These are phyloP conservation scores for Ambastaia sidthimunki DNA, from an alignment of 2,797 vertebrate species.

Conservation along the genomic window DNA sequence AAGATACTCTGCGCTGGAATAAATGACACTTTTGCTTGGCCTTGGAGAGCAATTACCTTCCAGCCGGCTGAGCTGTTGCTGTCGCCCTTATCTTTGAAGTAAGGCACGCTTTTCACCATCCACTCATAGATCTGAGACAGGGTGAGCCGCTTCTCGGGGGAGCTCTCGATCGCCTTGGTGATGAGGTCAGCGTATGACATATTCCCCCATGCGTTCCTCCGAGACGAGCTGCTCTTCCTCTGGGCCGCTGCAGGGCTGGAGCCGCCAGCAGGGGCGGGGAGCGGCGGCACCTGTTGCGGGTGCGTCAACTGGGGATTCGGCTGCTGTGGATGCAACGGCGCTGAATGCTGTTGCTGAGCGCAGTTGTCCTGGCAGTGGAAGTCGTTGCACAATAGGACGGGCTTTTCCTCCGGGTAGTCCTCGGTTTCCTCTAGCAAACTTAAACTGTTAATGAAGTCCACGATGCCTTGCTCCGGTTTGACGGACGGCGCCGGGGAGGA, in stretches of 20 bases:
- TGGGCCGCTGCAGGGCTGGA: constrained; percentile 73
- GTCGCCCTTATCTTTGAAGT: constrained; percentile 99
- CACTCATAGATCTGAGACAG: constrained; percentile 98
- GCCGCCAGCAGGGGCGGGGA: constrained; percentile 71
- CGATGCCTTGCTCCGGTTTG: constrained; percentile 77
- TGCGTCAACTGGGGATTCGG: constrained; percentile 69
- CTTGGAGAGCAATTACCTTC: constrained; percentile 83
- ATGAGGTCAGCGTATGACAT: constrained; percentile 98
- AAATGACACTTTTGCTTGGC: constrained; percentile 7
- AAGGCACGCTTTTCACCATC: constrained; percentile 97
- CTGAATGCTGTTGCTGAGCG: constrained; percentile 65
- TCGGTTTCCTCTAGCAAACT: constrained; percentile 87
- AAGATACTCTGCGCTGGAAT: background rate
- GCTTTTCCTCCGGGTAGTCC: constrained; percentile 78
- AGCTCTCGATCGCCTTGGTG: constrained; percentile 95
- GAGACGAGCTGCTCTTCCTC: constrained; percentile 94
- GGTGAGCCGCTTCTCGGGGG: constrained; percentile 94
- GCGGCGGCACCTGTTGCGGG: constrained; percentile 81
- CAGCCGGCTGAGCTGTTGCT: constrained; percentile 97
- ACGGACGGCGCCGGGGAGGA: constrained; percentile 86
- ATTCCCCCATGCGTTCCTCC: constrained; percentile 97
- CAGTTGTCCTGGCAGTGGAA: constrained; percentile 80
- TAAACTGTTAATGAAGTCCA: constrained; percentile 86
- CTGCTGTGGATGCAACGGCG: constrained; percentile 72
- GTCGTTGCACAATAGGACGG: constrained; percentile 73